phyloP scores from a whole-genome alignment of 2,888 invertebrate genomes.

The Urechis unicinctus region DNA sequence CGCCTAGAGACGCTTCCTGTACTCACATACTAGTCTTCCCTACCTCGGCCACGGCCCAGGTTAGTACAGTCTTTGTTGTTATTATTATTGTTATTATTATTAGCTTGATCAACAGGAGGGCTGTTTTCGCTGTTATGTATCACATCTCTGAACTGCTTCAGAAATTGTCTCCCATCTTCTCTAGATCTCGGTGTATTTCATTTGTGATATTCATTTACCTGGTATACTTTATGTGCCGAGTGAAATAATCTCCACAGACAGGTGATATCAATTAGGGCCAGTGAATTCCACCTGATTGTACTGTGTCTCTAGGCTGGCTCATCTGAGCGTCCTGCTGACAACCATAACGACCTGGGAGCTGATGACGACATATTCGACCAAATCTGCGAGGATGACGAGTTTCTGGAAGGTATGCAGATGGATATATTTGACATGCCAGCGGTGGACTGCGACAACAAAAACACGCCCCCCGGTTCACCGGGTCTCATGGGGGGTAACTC shows the following conservation, averaged over 20 bases:
- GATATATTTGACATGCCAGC: background rate
- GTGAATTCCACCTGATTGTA: no score
- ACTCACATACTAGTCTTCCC: slow-evolving; percentile 99
- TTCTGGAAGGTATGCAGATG: background rate
- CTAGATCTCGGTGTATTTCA: background rate
- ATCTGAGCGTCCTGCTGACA: background rate
- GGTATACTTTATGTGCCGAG: no score
- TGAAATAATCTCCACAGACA: no score
- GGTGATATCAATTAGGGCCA: no score
- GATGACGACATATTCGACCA: slow-evolving; percentile 4
- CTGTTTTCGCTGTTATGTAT: no score
- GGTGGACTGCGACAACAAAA: background rate
- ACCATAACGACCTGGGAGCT: background rate
- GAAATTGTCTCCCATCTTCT: background rate
- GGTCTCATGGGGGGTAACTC: background rate
- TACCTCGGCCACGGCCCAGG: slow-evolving; percentile 59
- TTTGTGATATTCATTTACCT: background rate
- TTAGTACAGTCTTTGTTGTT: slow-evolving; percentile 5
- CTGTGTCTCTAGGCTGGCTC: background rate
- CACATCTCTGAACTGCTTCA: no score
- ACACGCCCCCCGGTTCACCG: slow-evolving; percentile 12
- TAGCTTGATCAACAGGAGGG: background rate
- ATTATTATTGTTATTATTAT: background rate
- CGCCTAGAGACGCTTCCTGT: slow-evolving; percentile 91
- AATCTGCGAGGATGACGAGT: slow-evolving; percentile 1